These are phyloP conservation scores for Sipha flava DNA, from an alignment of 1,140 invertebrate genomes.

Conservation along the genomic window DNA sequence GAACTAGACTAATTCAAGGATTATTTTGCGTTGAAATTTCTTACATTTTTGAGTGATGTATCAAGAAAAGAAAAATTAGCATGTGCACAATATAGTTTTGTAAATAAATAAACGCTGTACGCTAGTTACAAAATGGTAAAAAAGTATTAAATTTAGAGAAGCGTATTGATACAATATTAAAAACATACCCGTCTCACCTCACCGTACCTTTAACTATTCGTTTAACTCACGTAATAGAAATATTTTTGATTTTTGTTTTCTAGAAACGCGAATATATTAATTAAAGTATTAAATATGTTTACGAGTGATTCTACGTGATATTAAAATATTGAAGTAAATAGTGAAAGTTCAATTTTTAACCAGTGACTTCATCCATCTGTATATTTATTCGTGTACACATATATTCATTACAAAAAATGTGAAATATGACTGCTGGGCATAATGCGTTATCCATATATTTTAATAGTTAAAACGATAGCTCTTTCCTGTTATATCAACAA, in stretches of 20 bases:
- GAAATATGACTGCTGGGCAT: neutral
- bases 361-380: neutral
- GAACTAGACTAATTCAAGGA: constrained; percentile 11
- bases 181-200: no score
- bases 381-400: neutral
- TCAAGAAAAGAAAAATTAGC: no score
- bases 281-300: neutral
- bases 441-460: neutral
- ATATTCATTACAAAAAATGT: neutral
- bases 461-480: neutral
- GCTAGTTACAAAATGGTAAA: no score
- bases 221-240: no score
- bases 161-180: no score
- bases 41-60: no score
- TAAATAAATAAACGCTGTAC: no score
- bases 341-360: constrained; percentile 15
- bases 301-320: neutral
- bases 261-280: neutral
- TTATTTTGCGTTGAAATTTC: neutral
- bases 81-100: no score
- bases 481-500: neutral
- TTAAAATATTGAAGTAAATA: constrained; percentile 5
- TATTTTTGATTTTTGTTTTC: no score
- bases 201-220: no score
- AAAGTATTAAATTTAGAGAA: no score